Conservation (phyloP, 1,140 invertebrate species). For the Solenopsis invicta region DNA sequence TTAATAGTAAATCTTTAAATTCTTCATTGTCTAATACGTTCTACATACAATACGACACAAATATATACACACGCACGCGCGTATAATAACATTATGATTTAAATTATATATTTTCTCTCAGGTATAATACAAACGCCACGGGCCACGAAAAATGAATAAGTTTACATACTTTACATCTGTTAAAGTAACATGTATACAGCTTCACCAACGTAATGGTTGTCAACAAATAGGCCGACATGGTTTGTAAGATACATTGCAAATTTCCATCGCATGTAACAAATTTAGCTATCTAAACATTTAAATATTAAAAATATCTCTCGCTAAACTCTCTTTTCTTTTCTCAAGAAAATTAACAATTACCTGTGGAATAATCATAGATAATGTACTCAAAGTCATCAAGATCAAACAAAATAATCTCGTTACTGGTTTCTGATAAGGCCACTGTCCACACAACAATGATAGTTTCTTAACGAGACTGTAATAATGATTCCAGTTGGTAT, state of each 20-base stretch:
- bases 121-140: too few species aligned
- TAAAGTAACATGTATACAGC: slow-evolving; percentile 34
- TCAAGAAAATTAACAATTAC: slow-evolving; percentile 1
- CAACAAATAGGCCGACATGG: slow-evolving; percentile 21
- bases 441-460: slow-evolving; percentile 13
- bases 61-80: neutral
- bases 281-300: neutral
- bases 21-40: neutral
- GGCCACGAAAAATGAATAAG: neutral
- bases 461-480: neutral
- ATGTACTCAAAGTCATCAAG: slow-evolving; percentile 6
- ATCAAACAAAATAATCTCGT: neutral
- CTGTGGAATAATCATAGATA: slow-evolving; percentile 35
- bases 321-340: neutral
- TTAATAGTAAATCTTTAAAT: neutral
- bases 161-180: slow-evolving; percentile 23
- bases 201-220: slow-evolving; percentile 23
- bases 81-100: too few species aligned
- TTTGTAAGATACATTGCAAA: slow-evolving; percentile 14
- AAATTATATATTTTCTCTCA: too few species aligned
- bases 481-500: neutral
- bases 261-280: slow-evolving; percentile 16
- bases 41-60: neutral
- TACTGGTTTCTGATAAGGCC: slow-evolving; percentile 20
- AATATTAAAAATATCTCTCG: neutral